Conservation (phyloP, 2,888 invertebrate species). For the Nymphalis polychloros region DNA sequence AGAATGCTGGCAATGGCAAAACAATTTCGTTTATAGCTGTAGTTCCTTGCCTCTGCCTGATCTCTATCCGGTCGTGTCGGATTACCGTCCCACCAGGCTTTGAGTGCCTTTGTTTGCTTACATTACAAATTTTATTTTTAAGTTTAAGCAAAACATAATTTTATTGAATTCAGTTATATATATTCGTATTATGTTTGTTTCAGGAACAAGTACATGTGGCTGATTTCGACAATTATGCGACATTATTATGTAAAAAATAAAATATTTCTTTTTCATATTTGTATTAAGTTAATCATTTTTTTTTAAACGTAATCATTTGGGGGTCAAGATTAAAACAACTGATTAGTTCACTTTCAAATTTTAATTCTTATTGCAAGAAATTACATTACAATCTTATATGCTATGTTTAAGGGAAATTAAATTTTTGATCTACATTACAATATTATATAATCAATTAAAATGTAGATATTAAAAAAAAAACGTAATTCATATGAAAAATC, state of each 20-base stretch:
- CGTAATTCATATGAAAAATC: neutral
- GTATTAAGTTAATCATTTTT: neutral
- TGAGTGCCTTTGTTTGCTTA: too few relatives aligned
- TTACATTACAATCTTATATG: slow-evolving; percentile 63
- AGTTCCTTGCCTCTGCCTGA: too few relatives aligned
- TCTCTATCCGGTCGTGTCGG: too few relatives aligned
- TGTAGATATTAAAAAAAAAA: neutral
- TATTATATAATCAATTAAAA: slow-evolving; percentile 27
- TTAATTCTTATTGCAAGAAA: slow-evolving; percentile 68
- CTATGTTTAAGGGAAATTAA: slow-evolving; percentile 47
- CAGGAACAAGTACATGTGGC: slow-evolving; percentile 87
- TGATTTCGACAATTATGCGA: slow-evolving; percentile 83
- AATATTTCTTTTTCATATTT: too few relatives aligned
- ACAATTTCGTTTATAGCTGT: too few relatives aligned
- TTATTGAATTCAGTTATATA: too few relatives aligned
- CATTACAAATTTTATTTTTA: too few relatives aligned
- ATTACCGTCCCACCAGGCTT: too few relatives aligned
- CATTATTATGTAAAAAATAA: slow-evolving; percentile 52
- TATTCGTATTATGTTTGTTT: slow-evolving; percentile 50
- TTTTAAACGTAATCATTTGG: slow-evolving; percentile 1
- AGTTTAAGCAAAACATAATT: too few relatives aligned
- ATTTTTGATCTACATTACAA: slow-evolving; percentile 47
- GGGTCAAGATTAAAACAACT: slow-evolving; percentile 23
- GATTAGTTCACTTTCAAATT: slow-evolving; percentile 56
- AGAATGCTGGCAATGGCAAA: too few relatives aligned